Conservation (phyloP, 1,140 invertebrate species). For the Adelges cooleyi region DNA sequence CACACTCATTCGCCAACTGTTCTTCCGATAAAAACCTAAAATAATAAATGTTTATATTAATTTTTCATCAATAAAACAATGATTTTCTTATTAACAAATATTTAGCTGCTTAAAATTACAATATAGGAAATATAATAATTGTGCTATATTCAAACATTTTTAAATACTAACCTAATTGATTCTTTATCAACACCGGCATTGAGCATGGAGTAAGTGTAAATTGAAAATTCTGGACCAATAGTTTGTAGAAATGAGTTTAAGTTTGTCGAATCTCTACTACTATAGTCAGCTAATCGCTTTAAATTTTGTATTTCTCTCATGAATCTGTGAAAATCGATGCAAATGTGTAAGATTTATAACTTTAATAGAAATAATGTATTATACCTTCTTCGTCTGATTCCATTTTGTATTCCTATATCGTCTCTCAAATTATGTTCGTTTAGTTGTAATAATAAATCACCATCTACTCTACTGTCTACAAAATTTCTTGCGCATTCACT, state of each 20-base stretch:
- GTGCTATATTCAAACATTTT: not conserved
- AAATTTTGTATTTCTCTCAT: constrained; percentile 85
- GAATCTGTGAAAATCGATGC: constrained; percentile 51
- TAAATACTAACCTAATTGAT: constrained; percentile 44
- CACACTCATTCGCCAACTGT: constrained; percentile 77
- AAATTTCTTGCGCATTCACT: constrained; percentile 70
- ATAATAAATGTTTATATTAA: not conserved
- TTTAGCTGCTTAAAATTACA: not conserved
- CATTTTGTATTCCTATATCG: constrained; percentile 87
- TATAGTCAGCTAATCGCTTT: constrained; percentile 95
- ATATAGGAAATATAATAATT: not conserved
- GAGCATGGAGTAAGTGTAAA: constrained; percentile 94
- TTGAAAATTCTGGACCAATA: constrained; percentile 81
- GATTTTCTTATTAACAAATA: too few species aligned
- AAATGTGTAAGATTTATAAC: not conserved
- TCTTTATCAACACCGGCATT: constrained; percentile 88
- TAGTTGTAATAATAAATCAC: constrained; percentile 89
- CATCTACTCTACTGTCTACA: constrained; percentile 85
- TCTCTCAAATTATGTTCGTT: constrained; percentile 83
- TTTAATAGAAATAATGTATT: not conserved
- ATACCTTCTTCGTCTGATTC: constrained; percentile 76
- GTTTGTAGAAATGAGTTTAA: constrained; percentile 81
- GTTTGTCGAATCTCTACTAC: constrained; percentile 80
- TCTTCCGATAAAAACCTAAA: constrained; percentile 69
- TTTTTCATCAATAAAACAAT: not conserved